Evolutionary conservation across 2,888 invertebrate genomes (phyloP), one percentile per base, ranked within the genome.

Genomic region (Brachycybe producta): DNA sequence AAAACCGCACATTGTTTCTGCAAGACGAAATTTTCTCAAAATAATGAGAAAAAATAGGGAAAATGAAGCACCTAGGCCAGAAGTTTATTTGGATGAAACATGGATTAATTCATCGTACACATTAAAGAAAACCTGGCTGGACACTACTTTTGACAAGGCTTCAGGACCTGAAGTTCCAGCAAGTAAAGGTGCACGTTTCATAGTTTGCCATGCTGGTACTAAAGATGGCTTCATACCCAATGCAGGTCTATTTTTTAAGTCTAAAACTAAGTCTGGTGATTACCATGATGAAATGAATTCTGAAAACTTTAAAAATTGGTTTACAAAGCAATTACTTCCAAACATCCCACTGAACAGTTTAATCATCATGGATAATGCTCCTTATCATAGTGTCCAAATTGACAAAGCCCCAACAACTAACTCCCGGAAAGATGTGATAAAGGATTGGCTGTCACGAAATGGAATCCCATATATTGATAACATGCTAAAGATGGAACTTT

Each of bases 341-440:
- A 36, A 49, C 30, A 27, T 43, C n/a, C 44, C 44, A 5, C 38
- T 11, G 27, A 49, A 49, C 3, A 51, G 49, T 21, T 28, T 51
- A 8, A 51, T 51, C 15, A 48, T 51, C 7, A 35, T 51, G 49
- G 51, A 51, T 38, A 51, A 51, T 51, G 51, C 51, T 13, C 26
- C 49, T 2, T 26, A 51, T 34, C 51, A 51, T 21, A 23, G 17
- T 13, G 47, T 49, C 8, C 19, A 49, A 15, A 19, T n/a, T 8
- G 38, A 51, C 15, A 5, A 13, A n/a, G 17, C 24, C 2, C 51
- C 51, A 3, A 38, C 28, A 4, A 3, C 2, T 11, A 23, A 39
- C 39, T 17, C 19, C n/a, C 26, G 15, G 13, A 43, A 43, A 28
- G 3, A 8, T 5, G 44, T n/a, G 4, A 8, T 43, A n/a, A 24